These are phyloP conservation scores for Steatocranus sp. DNA, from an alignment of 2,797 vertebrate species.

Conservation along the genomic window DNA sequence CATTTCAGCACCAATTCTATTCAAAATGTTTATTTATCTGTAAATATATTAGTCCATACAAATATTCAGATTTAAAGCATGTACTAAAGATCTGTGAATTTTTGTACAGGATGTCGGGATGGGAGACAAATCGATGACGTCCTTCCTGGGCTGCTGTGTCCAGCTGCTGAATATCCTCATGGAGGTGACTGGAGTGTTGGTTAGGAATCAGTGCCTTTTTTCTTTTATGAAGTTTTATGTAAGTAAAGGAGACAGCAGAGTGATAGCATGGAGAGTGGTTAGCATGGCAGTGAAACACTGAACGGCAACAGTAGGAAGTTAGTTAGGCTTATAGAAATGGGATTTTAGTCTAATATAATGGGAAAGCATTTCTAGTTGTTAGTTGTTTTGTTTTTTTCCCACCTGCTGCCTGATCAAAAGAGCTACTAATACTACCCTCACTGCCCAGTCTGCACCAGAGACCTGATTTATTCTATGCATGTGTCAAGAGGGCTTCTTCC, in stretches of 20 bases:
- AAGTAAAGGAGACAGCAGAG: slow-evolving; percentile 33
- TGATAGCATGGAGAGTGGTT: slow-evolving; percentile 47
- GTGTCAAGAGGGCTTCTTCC: not conserved
- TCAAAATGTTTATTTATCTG: not conserved
- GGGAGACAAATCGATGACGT: slow-evolving; percentile 87
- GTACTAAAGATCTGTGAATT: not conserved
- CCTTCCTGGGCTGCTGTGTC: slow-evolving; percentile 88
- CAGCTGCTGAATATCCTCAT: slow-evolving; percentile 91
- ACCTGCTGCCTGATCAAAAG: not conserved
- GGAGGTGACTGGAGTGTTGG: slow-evolving; percentile 82
- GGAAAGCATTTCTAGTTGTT: not conserved
- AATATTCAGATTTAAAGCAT: not conserved
- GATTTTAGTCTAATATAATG: not conserved
- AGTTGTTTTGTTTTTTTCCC: not conserved
- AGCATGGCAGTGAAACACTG: not conserved
- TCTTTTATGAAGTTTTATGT: slow-evolving; percentile 58
- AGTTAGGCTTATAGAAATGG: not conserved
- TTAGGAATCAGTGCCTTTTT: slow-evolving; percentile 59
- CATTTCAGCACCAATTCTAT: not conserved
- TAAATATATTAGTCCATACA: not conserved
- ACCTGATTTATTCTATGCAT: not conserved
- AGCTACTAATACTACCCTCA: not conserved
- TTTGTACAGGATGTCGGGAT: slow-evolving; percentile 88
- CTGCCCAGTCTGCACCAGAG: not conserved
- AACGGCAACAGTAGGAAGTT: not conserved